These are phyloP conservation scores for Heliconius nattereri DNA, from an alignment of 1,140 invertebrate genomes.

Conservation along the genomic window DNA sequence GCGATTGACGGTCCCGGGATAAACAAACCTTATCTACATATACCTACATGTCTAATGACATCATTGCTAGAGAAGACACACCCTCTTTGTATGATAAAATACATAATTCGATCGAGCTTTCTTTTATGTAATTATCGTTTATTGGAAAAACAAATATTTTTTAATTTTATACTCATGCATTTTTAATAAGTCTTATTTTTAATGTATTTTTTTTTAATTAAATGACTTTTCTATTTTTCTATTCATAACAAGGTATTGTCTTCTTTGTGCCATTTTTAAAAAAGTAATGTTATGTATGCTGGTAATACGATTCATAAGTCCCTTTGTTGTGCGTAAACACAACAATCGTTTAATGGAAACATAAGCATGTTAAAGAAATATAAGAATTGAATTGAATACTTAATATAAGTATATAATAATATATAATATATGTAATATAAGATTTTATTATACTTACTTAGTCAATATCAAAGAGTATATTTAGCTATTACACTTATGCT, in stretches of 20 bases:
- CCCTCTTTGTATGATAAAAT: slow-evolving; percentile 17
- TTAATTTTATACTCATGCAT: no score
- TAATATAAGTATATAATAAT: no score
- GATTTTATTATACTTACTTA: not conserved
- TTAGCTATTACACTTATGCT: not conserved
- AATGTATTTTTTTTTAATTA: no score
- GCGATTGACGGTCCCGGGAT: slow-evolving; percentile 24
- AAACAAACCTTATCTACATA: slow-evolving; percentile 32
- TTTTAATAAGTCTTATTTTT: no score
- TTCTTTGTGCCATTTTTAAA: not conserved
- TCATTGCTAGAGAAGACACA: slow-evolving; percentile 27
- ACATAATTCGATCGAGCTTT: not conserved
- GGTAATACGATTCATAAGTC: not conserved
- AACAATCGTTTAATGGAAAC: not conserved
- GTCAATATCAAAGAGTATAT: not conserved
- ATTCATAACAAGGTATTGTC: no score
- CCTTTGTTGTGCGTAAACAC: not conserved
- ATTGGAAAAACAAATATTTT: not conserved
- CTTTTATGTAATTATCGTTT: not conserved
- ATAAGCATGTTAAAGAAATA: not conserved
- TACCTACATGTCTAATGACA: slow-evolving; percentile 27
- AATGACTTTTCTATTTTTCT: no score
- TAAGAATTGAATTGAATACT: no score
- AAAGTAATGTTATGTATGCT: not conserved
- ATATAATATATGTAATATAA: no score